Base-by-base conservation (phyloP, 2,888 invertebrate genomes). In the Ormyrus rosae region DNA sequence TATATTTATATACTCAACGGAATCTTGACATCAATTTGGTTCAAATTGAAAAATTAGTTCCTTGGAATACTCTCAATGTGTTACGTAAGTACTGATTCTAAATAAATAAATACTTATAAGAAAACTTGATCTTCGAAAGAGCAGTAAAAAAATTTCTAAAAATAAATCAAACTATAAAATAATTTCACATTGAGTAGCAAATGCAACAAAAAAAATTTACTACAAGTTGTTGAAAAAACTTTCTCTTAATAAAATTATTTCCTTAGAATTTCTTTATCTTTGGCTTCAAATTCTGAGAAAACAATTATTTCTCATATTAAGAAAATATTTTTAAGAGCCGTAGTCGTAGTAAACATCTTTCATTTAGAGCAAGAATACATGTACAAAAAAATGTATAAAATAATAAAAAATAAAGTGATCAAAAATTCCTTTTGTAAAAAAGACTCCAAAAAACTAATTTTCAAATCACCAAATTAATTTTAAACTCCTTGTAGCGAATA, bases 251-350 rank as follows among this genome's bases (percentile, higher is more conserved):
- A 71, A 61, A 34, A 72, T 65, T 72, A 79, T 78, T 75, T 81
- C 45, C 81, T 81, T 78, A 76, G 72, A 81, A 72, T 76, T 79
- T 65, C 34, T 56, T 34, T 71, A 75, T 81, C 81, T 81, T 81
- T 81, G 79, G 79, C 63, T 34, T 81, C 48, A 4, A 81, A 81
- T 79, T 81, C 75, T 46, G 69, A 81, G 78, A 79, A 79, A 81
- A 76, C 65, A 79, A 75, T 69, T 9, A 61, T 74, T 74, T 70
- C 61, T 69, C 64, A 65, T 55, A 65, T 53, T 69, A 70, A 70
- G 69, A 81, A 73, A 78, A 64, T 50, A 13, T 68, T 68, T 58
- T 64, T 48, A 56, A 68, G 55, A 58, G 58, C 6, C 53, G 46
- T n/a, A 48, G n/a, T 48, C 61, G 67, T 72, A 78, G 68, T 63